Percentiles rank a stretch among this genome's conserved stretches.
phyloP scores from a whole-genome alignment of 2,797 vertebrate species.

The Alcedo atthis region DNA sequence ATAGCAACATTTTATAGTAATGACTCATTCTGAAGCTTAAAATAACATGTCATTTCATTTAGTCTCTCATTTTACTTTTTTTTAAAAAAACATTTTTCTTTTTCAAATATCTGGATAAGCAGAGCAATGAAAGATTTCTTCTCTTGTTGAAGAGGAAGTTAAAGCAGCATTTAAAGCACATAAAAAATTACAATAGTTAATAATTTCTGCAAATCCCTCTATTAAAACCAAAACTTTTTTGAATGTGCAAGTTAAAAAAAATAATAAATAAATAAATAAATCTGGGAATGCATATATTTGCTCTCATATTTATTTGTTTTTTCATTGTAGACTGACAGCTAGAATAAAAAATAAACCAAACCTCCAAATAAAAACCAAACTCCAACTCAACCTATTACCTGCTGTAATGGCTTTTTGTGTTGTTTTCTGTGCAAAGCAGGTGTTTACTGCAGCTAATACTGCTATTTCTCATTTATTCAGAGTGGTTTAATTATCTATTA shows the following conservation, averaged over 20 bases:
- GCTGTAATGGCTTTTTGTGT: not conserved
- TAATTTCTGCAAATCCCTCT: not conserved
- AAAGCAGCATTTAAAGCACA: not conserved
- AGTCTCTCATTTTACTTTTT: not conserved
- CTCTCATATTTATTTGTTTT: not conserved
- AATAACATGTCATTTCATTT: constrained; percentile 5
- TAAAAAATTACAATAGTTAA: not conserved
- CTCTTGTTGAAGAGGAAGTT: not conserved
- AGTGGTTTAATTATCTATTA: not conserved
- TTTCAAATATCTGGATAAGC: not conserved
- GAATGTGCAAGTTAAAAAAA: not conserved
- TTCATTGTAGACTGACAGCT: not conserved
- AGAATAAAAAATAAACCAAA: not conserved
- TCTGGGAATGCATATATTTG: not conserved
- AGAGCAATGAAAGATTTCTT: constrained; percentile 22
- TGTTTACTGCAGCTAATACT: not conserved
- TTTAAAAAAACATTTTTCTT: not conserved
- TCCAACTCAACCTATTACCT: not conserved
- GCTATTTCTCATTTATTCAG: not conserved
- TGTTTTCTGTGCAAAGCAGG: not conserved
- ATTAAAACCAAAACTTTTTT: not conserved
- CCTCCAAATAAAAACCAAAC: not conserved
- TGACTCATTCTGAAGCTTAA: not conserved
- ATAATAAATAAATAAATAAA: not conserved
- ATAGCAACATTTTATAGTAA: not conserved